Percentiles rank a stretch among this genome's conserved stretches.
phyloP scores from a whole-genome alignment of 2,113 vertebrate genomes.

The Gulo gulo region DNA sequence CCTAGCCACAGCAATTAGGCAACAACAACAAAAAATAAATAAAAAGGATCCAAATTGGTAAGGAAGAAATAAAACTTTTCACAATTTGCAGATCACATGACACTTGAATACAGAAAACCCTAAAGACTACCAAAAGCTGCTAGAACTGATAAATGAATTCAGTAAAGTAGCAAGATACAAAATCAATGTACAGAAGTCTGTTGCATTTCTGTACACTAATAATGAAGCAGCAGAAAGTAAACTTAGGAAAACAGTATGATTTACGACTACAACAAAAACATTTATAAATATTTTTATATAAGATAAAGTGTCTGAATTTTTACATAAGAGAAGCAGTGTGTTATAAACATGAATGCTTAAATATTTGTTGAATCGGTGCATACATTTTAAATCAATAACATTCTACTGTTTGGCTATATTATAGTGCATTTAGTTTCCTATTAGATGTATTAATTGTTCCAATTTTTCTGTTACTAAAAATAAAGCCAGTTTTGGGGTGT shows the following conservation, averaged over 20 bases:
- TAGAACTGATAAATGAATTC: neutral
- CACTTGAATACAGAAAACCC: neutral
- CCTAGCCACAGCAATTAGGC: neutral
- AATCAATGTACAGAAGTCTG: neutral
- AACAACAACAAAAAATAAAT: neutral
- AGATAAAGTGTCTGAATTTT: neutral
- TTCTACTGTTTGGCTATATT: neutral
- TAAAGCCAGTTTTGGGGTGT: neutral
- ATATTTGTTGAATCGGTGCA: neutral
- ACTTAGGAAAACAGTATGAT: neutral
- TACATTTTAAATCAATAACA: conserved; percentile 10
- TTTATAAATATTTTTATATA: neutral
- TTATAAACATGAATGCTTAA: neutral
- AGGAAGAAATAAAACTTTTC: neutral
- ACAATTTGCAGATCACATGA: neutral
- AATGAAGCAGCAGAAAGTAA: neutral
- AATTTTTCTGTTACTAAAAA: neutral
- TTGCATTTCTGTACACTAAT: neutral
- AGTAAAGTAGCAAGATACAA: neutral
- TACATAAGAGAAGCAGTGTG: neutral
- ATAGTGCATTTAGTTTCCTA: neutral
- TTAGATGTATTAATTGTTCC: neutral
- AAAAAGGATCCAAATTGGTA: neutral
- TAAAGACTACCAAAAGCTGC: neutral
- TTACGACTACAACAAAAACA: neutral